Percentiles rank a stretch among this genome's conserved stretches.
Conservation (phyloP, 2,113 vertebrate genomes). For the Melanocharis versteri region DNA sequence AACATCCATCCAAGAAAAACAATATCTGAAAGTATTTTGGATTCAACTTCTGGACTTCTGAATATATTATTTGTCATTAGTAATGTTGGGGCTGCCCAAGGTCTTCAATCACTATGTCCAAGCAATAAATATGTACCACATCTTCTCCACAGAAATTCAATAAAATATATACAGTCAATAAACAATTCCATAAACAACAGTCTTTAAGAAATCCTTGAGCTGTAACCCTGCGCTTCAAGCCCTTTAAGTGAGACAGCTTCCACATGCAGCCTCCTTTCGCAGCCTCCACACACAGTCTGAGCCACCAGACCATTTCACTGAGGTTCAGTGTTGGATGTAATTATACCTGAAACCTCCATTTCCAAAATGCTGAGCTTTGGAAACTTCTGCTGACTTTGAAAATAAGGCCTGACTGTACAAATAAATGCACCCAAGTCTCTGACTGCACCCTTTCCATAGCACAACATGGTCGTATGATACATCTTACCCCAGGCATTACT, state of each 20-base stretch:
- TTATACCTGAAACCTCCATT: background rate
- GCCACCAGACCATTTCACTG: background rate
- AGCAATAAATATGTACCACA: background rate
- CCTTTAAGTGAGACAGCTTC: background rate
- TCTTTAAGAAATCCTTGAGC: background rate
- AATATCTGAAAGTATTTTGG: background rate
- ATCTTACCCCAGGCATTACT: background rate
- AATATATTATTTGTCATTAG: background rate
- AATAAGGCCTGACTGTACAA: background rate
- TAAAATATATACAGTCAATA: background rate
- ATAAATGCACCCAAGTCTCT: background rate
- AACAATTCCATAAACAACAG: background rate
- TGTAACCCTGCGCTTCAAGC: background rate
- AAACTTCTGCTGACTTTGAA: conserved; percentile 22
- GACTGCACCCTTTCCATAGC: background rate
- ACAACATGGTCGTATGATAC: background rate
- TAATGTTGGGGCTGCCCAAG: background rate
- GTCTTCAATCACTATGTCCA: background rate
- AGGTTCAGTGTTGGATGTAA: background rate
- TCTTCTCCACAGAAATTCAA: background rate
- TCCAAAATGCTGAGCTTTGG: background rate
- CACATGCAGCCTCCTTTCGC: background rate
- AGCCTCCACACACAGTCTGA: background rate
- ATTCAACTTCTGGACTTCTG: background rate
- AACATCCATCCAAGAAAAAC: conserved; percentile 47